Evolutionary conservation across 1,140 invertebrate genomes (phyloP), one percentile per base, ranked within the genome.

Genomic region (Anastrepha obliqua): DNA sequence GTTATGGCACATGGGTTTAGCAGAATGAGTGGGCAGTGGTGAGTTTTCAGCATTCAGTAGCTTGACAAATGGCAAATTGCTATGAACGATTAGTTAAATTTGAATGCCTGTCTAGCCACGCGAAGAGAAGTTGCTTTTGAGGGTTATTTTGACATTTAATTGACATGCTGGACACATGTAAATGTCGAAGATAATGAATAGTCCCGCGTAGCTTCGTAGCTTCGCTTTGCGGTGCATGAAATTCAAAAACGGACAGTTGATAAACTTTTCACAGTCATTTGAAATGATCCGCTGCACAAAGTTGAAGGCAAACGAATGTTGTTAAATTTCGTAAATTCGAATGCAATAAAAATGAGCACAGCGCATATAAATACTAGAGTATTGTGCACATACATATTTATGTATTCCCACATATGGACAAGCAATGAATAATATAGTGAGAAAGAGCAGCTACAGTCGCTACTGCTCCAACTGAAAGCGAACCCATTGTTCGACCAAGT

Each of bases 141-240:
- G 74, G 74, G 74, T 81, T 81, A 47, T 81, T 81, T 81, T 81
- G 74, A 81, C 74, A 58, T 81, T 81, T 81, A 81, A 81, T 20
- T 81, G 74, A 29, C 70, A 78, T 2, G 5, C 17, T 51, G 70
- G 47, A 51, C 74, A 81, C 44, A 81, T 81, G 47, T 81, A 81
- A 81, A 81, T 81, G n/a, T 8, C 47, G 74, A 15, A 44, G 2
- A 20, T 81, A 81, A 81, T 81, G 7, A 81, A 81, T 55, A 1
- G 47, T 20, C 9, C 6, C 47, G 29, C 29, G 15, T 39, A 67
- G n/a, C 29, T 17, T 3, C 29, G 29, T 67, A 29, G 5, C 6
- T 29, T 29, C 29, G 20, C 29, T 29, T 29, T 29, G 29, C 29
- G 29, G 60, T 62, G 4, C 15, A 20, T 67, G 29, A 2, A 20